Percentiles rank a stretch among this genome's conserved stretches.
phyloP scores from a whole-genome alignment of 2,797 vertebrate species.

The Eremophila alpestris region DNA sequence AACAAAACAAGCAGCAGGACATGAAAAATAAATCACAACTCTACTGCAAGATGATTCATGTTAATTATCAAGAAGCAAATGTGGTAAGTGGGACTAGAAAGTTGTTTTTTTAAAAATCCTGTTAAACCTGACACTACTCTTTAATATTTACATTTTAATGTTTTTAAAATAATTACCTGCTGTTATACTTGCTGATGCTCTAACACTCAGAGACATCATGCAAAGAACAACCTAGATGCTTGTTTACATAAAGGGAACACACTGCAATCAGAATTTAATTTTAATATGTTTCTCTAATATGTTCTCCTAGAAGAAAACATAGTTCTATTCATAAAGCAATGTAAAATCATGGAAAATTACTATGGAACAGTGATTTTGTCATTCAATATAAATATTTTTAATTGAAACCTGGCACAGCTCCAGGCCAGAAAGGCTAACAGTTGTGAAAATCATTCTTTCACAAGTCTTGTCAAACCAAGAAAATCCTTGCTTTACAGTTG shows the following conservation, averaged over 20 bases:
- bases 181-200: not conserved
- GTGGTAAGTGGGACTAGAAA: not conserved
- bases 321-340: not conserved
- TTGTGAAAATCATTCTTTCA: not conserved
- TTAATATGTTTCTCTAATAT: not conserved
- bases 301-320: not conserved
- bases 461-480: not conserved
- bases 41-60: not conserved
- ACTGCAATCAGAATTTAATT: not conserved
- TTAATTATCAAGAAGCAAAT: not conserved
- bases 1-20: not conserved
- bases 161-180: not conserved
- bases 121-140: not conserved
- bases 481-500: not conserved
- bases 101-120: not conserved
- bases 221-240: not conserved
- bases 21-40: slow-evolving; percentile 1
- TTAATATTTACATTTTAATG: not conserved
- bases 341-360: not conserved
- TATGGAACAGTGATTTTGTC: not conserved
- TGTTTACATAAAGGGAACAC: not conserved
- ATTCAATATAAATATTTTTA: not conserved
- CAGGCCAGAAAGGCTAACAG: not conserved
- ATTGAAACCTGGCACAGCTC: not conserved
- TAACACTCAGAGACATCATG: not conserved